Evolutionary conservation across 2,797 vertebrate genomes (phyloP).

Genomic region (Cacajao melanocephalus): DNA sequence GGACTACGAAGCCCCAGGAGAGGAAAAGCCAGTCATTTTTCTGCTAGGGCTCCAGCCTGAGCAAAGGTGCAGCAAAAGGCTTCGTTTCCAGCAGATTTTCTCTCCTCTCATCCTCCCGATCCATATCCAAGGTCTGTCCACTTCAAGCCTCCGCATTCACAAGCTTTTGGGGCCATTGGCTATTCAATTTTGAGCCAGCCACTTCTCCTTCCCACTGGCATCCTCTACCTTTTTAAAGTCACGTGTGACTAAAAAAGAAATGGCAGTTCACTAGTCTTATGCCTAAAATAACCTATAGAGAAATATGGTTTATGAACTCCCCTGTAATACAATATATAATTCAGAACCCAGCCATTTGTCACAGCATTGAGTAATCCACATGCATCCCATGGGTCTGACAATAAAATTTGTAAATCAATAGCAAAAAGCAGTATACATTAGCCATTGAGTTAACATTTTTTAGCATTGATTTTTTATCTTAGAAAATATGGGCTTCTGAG

Average conservation of each 20-base stretch:
- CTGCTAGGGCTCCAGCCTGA: neutral
- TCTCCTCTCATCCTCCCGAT: neutral
- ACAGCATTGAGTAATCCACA: slow-evolving; percentile 61
- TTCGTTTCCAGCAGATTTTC: neutral
- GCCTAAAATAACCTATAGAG: slow-evolving; percentile 70
- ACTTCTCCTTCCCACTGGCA: neutral
- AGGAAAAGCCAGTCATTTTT: neutral
- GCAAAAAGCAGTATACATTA: slow-evolving; percentile 63
- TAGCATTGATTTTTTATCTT: slow-evolving; percentile 77
- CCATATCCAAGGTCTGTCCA: neutral
- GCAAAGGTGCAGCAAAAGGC: neutral
- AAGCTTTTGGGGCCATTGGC: neutral
- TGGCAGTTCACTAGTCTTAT: slow-evolving; percentile 62
- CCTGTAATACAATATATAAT: slow-evolving; percentile 61
- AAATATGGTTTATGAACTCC: slow-evolving; percentile 67
- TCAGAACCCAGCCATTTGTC: slow-evolving; percentile 65
- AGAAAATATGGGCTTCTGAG: slow-evolving; percentile 68
- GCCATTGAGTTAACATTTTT: slow-evolving; percentile 69
- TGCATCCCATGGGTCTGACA: slow-evolving; percentile 66
- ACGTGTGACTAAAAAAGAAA: slow-evolving; percentile 58
- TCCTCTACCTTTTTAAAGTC: slow-evolving; percentile 9
- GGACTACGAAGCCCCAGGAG: neutral
- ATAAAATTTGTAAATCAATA: slow-evolving; percentile 80
- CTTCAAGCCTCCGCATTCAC: neutral
- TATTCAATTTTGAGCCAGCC: slow-evolving; percentile 17